Evolutionary conservation across 1,140 invertebrate genomes (phyloP).

Genomic region (Vanessa atalanta): DNA sequence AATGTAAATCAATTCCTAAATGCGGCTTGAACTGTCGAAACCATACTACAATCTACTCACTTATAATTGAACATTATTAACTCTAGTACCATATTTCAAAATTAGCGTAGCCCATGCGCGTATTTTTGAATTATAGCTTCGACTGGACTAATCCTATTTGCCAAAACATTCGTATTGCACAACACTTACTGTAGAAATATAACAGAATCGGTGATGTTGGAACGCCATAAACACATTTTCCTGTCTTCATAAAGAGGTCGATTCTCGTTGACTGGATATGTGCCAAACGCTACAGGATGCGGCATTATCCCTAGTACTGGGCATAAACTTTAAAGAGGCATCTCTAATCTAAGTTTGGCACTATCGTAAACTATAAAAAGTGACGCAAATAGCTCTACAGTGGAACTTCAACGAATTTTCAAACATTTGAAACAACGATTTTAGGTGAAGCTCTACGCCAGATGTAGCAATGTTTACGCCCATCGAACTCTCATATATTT

Average conservation of each 20-base stretch:
- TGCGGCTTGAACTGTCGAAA: too few relatives aligned
- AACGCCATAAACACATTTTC: conserved; percentile 10
- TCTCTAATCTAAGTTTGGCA: conserved; percentile 33
- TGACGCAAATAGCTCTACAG: conserved; percentile 20
- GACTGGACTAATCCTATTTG: not conserved
- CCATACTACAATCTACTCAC: not conserved
- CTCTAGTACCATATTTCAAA: conserved; percentile 4
- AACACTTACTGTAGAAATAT: not conserved
- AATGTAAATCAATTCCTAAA: too few relatives aligned
- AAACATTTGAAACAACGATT: conserved; percentile 18
- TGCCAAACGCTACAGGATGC: conserved; percentile 29
- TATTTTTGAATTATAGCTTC: not conserved
- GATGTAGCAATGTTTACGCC: conserved; percentile 13
- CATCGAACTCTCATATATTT: conserved; percentile 12
- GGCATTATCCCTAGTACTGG: conserved; percentile 23
- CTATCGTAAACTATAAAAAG: conserved; percentile 36
- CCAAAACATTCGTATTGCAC: not conserved
- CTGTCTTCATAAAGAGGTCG: conserved; percentile 2
- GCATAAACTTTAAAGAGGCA: conserved; percentile 31
- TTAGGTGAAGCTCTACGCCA: not conserved
- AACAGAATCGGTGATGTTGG: not conserved
- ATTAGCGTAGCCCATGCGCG: not conserved
- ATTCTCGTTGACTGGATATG: conserved; percentile 26
- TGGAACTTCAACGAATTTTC: conserved; percentile 10
- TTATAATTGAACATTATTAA: not conserved